Evolutionary conservation across 2,113 vertebrate genomes (phyloP).

Genomic region (Falcunculus frontatus): DNA sequence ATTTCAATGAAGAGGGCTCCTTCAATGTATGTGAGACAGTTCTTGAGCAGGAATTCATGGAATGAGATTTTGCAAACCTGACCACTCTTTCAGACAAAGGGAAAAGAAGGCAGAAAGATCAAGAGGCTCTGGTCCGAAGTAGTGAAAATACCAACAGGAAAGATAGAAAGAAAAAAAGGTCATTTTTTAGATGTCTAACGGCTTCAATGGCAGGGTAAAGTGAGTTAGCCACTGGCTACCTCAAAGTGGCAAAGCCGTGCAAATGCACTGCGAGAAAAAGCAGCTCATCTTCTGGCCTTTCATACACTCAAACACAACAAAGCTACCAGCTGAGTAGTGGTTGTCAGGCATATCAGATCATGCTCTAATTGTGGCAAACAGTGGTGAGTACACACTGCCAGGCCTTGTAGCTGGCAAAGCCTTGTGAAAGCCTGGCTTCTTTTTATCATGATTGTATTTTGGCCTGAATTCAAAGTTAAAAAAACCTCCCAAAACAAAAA

Average conservation of each 20-base stretch:
- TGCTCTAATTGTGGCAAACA: constrained; percentile 43
- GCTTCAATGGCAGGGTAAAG: not conserved
- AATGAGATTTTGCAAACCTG: not conserved
- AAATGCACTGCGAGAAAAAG: not conserved
- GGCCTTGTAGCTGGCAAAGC: not conserved
- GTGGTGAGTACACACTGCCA: not conserved
- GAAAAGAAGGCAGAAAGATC: not conserved
- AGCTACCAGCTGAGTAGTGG: not conserved
- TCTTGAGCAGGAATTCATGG: not conserved
- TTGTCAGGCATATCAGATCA: constrained; percentile 45
- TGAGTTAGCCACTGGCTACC: not conserved
- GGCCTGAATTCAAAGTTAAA: not conserved
- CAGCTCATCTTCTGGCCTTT: not conserved
- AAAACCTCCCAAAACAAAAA: not conserved
- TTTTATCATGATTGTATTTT: not conserved
- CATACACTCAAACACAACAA: not conserved
- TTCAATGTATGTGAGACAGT: not conserved
- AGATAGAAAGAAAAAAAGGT: not conserved
- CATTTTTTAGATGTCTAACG: not conserved
- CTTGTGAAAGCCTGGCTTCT: not conserved
- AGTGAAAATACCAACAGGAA: not conserved
- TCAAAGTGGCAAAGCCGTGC: not conserved
- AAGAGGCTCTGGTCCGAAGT: not conserved
- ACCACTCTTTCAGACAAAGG: not conserved
- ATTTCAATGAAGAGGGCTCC: not conserved